Conservation (phyloP, 2,797 vertebrate genomes). For the Lithobates sylvaticus region DNA sequence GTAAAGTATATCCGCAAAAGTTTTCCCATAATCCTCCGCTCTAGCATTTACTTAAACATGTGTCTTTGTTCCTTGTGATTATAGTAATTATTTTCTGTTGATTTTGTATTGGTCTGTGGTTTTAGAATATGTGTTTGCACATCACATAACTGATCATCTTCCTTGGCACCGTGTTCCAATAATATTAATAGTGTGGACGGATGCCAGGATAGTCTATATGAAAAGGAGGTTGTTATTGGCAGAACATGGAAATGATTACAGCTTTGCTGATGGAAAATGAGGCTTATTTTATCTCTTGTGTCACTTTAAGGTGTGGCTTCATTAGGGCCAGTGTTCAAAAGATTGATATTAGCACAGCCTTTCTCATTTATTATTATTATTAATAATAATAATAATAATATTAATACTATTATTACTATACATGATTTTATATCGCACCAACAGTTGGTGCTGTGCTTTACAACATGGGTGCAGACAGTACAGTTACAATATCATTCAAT, state of each 20-base stretch:
- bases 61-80: not conserved
- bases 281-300: not conserved
- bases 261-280: not conserved
- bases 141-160: not conserved
- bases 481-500: too few relatives aligned
- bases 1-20: too few relatives aligned
- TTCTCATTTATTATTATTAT: too few relatives aligned
- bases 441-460: too few relatives aligned
- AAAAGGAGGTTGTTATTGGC: not conserved
- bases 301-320: not conserved
- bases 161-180: not conserved
- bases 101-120: not conserved
- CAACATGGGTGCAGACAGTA: too few relatives aligned
- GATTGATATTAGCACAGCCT: too few relatives aligned
- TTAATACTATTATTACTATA: too few relatives aligned
- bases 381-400: too few relatives aligned
- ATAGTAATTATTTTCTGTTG: not conserved
- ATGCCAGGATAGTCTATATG: not conserved
- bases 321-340: not conserved
- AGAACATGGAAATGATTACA: not conserved
- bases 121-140: too few relatives aligned
- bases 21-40: not conserved
- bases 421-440: too few relatives aligned
- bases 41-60: not conserved
- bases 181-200: not conserved